Percentiles rank a stretch among this genome's conserved stretches.
These are phyloP conservation scores for Polymixis flavicincta DNA, from an alignment of 2,888 invertebrate species.

Conservation along the genomic window DNA sequence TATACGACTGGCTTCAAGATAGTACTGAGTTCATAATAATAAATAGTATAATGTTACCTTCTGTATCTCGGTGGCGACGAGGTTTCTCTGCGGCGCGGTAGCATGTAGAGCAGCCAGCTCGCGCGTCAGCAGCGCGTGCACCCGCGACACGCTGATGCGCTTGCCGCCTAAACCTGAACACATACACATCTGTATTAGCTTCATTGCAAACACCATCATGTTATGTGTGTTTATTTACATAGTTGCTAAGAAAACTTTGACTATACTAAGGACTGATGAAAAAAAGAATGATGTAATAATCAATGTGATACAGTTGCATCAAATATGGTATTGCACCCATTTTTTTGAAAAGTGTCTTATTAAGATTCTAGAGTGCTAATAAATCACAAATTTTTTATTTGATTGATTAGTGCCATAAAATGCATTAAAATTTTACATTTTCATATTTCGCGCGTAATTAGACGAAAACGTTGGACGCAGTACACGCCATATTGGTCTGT, in stretches of 20 bases:
- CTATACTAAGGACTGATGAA: background rate
- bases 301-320: no score
- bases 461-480: no score
- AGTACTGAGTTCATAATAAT: background rate
- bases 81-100: constrained; percentile 83
- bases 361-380: no score
- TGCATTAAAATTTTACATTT: no score
- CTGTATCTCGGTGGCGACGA: constrained; percentile 84
- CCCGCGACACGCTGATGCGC: constrained; percentile 84
- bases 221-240: background rate
- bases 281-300: no score
- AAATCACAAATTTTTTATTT: no score
- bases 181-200: no score
- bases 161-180: constrained; percentile 79
- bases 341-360: no score
- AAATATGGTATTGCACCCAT: no score
- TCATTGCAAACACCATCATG: background rate
- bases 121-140: constrained; percentile 84
- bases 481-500: no score
- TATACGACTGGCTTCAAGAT: background rate
- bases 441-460: no score
- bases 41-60: constrained; percentile 73
- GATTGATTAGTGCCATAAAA: no score
- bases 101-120: constrained; percentile 84
- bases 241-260: background rate